These are phyloP conservation scores for Lontra canadensis DNA, from an alignment of 2,113 vertebrate genomes.

Conservation along the genomic window DNA sequence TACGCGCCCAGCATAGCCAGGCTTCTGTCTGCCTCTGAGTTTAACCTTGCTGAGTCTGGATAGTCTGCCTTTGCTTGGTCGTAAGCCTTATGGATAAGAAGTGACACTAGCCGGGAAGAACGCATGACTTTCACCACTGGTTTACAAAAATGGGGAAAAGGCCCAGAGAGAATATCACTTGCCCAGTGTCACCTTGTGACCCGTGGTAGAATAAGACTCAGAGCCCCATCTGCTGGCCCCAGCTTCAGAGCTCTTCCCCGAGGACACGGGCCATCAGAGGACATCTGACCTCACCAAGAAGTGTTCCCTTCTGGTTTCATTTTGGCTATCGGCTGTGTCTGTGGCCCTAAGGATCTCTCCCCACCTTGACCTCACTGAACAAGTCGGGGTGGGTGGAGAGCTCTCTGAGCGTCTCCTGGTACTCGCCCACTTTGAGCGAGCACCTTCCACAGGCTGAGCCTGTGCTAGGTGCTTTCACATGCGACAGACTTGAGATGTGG, in stretches of 20 bases:
- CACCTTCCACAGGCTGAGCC: not conserved
- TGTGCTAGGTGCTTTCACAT: not conserved
- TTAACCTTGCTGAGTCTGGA: not conserved
- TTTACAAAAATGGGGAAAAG: not conserved
- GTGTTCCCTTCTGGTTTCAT: not conserved
- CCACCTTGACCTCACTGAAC: not conserved
- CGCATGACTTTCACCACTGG: not conserved
- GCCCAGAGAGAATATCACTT: not conserved
- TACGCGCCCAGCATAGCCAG: not conserved
- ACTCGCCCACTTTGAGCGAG: not conserved
- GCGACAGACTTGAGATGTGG: not conserved
- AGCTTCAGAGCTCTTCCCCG: not conserved
- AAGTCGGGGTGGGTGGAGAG: not conserved
- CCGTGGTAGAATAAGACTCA: not conserved
- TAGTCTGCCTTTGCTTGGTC: not conserved
- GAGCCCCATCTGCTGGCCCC: not conserved
- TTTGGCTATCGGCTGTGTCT: not conserved
- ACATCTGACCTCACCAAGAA: not conserved
- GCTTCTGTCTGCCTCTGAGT: not conserved
- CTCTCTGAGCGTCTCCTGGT: not conserved
- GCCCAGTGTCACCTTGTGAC: not conserved
- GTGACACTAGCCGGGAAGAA: not conserved
- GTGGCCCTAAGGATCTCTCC: not conserved
- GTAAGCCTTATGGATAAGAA: not conserved
- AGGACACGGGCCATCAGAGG: not conserved